Evolutionary conservation across 1,140 invertebrate species (phyloP), one percentile per base, ranked within the genome.

Genomic region (Scaptodrosophila lebanonensis): DNA sequence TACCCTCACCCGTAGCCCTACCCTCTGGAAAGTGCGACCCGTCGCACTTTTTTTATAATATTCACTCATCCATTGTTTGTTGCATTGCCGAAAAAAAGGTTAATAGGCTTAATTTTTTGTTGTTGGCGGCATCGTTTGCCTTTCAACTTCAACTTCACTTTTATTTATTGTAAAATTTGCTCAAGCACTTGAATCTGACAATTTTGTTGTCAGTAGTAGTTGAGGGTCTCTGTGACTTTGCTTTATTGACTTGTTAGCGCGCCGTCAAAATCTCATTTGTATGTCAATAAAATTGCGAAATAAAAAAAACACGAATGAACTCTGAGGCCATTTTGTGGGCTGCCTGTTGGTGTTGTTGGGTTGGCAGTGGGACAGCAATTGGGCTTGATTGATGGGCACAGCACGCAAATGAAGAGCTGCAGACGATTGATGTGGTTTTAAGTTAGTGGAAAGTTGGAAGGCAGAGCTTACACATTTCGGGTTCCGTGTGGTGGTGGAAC

Each of bases 121-220:
- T 56, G 50, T 54, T 52, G 29, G n/a, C n/a, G n/a, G n/a, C n/a
- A n/a, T n/a, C n/a, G n/a, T n/a, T 42, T 42, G 50, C 18, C 25
- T 27, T 44, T 71, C 45, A 29, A 32, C 25, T 20, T 54, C 22
- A 29, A 25, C 50, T 54, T 43, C 54, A 54, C 66, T 76, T 68
- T 75, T 70, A 58, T 79, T 73, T 49, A 82, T 66, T 79, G 75
- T 79, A 33, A 70, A 79, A 70, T 82, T 82, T 82, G 75, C 75
- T 73, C 76, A 79, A 82, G 69, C 66, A 82, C 75, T 82, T 82
- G 66, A 82, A 82, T 51, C 76, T 67, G 75, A 83, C 75, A 82
- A 82, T 83, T 83, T 75, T 53, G 43, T 44, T 63, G 58, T 63
- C 63, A 58, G 47, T 35, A 50, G 29, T 36, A 43, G 58, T 61